These are phyloP conservation scores for Zaprionus davidi DNA, from an alignment of 1,140 invertebrate genomes.

Conservation along the genomic window DNA sequence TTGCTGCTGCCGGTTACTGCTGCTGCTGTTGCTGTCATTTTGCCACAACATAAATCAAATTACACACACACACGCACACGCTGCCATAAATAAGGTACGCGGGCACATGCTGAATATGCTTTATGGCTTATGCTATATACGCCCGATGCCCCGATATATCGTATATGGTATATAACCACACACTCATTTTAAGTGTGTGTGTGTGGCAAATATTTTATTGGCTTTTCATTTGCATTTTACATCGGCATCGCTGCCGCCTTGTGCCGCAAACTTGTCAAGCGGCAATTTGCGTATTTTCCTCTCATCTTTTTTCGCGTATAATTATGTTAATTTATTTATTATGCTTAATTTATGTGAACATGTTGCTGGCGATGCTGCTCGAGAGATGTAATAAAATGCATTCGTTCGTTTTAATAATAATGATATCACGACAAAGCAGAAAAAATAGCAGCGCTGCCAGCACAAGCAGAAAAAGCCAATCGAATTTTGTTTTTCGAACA, in stretches of 20 bases:
- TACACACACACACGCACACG: slow-evolving; percentile 25
- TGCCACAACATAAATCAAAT: slow-evolving; percentile 77
- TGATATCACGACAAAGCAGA: neutral
- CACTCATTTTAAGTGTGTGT: neutral
- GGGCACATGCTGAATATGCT: slow-evolving; percentile 11
- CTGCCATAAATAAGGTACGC: slow-evolving; percentile 25
- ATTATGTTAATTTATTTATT: slow-evolving; percentile 79
- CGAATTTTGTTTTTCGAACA: neutral
- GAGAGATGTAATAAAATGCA: slow-evolving; percentile 42
- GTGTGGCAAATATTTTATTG: slow-evolving; percentile 66
- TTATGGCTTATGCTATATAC: slow-evolving; percentile 7
- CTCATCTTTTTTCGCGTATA: slow-evolving; percentile 39
- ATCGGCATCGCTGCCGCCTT: neutral
- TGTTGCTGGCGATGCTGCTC: slow-evolving; percentile 56
- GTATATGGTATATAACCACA: neutral
- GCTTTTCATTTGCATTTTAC: slow-evolving; percentile 66
- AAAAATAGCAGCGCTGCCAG: neutral
- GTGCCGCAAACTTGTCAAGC: slow-evolving; percentile 22
- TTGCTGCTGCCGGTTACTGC: slow-evolving; percentile 8
- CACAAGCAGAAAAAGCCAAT: neutral
- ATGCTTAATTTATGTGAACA: slow-evolving; percentile 68
- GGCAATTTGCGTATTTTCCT: slow-evolving; percentile 35
- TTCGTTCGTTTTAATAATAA: slow-evolving; percentile 49
- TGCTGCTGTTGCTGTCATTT: slow-evolving; percentile 51
- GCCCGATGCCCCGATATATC: neutral